Base-by-base conservation (phyloP, 2,113 vertebrate genomes). In the Parotia lawesii region DNA sequence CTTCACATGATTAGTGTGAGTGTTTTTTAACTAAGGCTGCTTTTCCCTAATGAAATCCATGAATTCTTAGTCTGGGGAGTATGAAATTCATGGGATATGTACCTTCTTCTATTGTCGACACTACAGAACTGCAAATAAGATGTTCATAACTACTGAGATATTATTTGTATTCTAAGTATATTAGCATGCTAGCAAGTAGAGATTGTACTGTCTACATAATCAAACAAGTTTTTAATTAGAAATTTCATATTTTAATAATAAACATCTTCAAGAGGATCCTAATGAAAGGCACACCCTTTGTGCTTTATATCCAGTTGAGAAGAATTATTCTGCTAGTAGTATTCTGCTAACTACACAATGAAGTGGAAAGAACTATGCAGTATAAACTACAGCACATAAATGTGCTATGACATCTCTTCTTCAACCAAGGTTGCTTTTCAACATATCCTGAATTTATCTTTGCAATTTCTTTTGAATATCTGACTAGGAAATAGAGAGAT, bases 361-460 rank as follows among this genome's bases (percentile, higher is more conserved):
- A 7, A 2, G 6, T 13, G 9, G 1, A 4, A 24, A 27, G 3
- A 6, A 45, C 8, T 57, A 12, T 21, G 37, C 6, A 42, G 8
- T 23, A 57, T 51, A 60, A 85, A 58, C 7, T 70, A n/a, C 21
- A 75, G 15, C 4, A 44, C 0, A 1, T 31, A 69, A 48, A 78
- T 15, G 28, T 22, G 10, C 9, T 40, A 10, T 28, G 38, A 58
- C 17, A 4, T 25, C 17, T 71, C 22, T 80, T 35, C 47, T 84
- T 89, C 38, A 82, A 93, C 29, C 10, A 62, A 28, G 5, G 38
- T 27, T 40, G 3, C 2, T 91, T 78, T 92, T 77, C 10, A 60
- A 10, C 2, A 16, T 56, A 75, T 91, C n/a, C 31, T 64, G 38
- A 19, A 45, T 71, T 47, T 78, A 51, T 48, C 10, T 64, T 81